phyloP scores from a whole-genome alignment of 2,113 vertebrate species.

The Platycercus adscitus region DNA sequence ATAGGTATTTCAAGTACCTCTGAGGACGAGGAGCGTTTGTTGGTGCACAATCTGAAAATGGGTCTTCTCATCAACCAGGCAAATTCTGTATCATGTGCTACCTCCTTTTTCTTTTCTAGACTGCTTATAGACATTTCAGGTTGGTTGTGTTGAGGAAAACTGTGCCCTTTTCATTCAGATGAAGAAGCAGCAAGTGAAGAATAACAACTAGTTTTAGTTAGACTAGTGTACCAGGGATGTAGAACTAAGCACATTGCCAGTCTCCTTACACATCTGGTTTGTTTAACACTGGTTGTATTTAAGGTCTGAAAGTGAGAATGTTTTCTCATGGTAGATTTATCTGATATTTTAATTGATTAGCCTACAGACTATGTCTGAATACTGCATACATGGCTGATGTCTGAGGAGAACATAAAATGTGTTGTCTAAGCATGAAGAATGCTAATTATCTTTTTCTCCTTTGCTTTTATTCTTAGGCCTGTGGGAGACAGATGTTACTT shows the following conservation, averaged over 20 bases:
- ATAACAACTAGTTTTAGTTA: neutral
- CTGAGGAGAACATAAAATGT: neutral
- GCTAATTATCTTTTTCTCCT: neutral
- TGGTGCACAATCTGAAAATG: neutral
- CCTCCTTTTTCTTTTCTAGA: neutral
- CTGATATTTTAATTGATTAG: constrained; percentile 18
- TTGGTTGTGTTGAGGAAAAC: neutral
- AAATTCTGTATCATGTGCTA: neutral
- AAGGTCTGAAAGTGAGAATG: neutral
- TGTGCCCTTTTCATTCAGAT: neutral
- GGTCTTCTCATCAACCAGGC: neutral
- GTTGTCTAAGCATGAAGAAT: neutral
- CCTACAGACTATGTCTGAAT: neutral
- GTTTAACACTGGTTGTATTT: neutral
- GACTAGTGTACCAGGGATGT: neutral
- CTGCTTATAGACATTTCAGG: neutral
- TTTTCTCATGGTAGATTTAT: neutral
- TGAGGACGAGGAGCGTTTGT: neutral
- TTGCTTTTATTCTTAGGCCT: neutral
- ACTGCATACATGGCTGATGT: neutral
- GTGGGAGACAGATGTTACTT: neutral
- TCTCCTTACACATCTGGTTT: neutral
- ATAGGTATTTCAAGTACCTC: neutral
- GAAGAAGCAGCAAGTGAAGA: neutral
- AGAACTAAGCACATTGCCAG: neutral